phyloP scores from a whole-genome alignment of 2,113 vertebrate genomes.

The Grus americana region DNA sequence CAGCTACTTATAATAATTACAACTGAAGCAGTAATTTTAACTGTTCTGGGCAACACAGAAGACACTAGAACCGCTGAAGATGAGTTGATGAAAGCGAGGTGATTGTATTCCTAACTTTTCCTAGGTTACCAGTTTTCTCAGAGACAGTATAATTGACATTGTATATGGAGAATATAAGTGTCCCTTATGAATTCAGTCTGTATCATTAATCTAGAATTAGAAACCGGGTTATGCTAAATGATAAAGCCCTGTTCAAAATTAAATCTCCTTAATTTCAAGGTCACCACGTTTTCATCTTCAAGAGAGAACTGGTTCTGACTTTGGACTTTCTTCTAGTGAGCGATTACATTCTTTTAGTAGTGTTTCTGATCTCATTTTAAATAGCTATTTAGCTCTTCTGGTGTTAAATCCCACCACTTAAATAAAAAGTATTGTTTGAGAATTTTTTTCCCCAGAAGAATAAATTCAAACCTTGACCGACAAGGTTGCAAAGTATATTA shows the following conservation, averaged over 20 bases:
- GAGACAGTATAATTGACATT: neutral
- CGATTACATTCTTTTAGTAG: neutral
- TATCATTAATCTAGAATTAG: constrained; percentile 32
- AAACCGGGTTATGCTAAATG: constrained; percentile 49
- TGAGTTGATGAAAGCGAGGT: neutral
- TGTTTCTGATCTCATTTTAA: neutral
- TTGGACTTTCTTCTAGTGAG: neutral
- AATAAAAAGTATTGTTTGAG: neutral
- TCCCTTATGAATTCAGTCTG: neutral
- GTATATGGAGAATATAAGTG: neutral
- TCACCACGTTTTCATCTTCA: neutral
- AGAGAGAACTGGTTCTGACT: neutral
- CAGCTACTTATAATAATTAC: neutral
- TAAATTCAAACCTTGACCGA: neutral
- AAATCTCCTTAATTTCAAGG: constrained; percentile 5
- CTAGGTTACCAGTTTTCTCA: neutral
- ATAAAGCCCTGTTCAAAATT: constrained; percentile 4
- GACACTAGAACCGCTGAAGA: neutral
- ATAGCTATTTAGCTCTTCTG: neutral
- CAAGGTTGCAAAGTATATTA: neutral
- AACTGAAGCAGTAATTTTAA: neutral
- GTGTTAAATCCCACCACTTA: neutral
- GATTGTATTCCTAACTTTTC: neutral
- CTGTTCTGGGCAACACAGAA: neutral
- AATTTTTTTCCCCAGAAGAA: neutral